Base-by-base conservation (phyloP, 2,888 invertebrate species). In the Cantharis nigra region DNA sequence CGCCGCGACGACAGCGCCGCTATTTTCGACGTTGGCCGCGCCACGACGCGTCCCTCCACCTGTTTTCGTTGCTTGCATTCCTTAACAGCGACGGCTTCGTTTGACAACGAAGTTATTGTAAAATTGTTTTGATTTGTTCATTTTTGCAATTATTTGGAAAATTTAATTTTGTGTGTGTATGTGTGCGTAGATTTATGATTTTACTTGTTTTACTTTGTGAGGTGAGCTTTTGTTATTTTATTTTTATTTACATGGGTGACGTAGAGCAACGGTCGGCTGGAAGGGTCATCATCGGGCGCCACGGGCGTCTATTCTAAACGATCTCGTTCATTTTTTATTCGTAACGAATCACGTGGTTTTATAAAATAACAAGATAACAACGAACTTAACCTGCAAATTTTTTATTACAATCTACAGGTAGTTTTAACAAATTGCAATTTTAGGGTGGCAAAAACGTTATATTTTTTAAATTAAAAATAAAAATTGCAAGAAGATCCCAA, bases 1-100 rank as follows among this genome's bases (percentile, higher is more conserved):
- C 88, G 87, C 86, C 87, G 87, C 87, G 88, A 88, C 88, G 88
- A 84, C 86, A 88, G 88, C 88, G 88, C 88, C 87, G 87, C 85
- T 87, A 87, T 87, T 88, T 88, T 83, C 87, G 88, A 86, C 88
- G 88, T 87, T 88, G 85, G 84, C 88, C 88, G 88, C 88, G 87
- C 87, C 88, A 87, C 87, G 88, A 88, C 88, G 88, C 87, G 86
- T 85, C 85, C 83, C 83, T 85, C 87, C 87, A 87, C 87, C 87
- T 88, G 88, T 87, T 87, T 83, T 82, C 82, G 81, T 76, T 77
- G 77, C 78, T 77, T 80, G 82, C 84, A 84, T 83, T 84, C 85
- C 85, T 83, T 83, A 83, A 84, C 83, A 80, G 77, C 82, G 79
- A 81, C 80, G 82, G 80, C 76, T 71, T 82, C 82, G 78, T 80